Conservation (phyloP, 2,113 vertebrate species). For the Ciconia boyciana region DNA sequence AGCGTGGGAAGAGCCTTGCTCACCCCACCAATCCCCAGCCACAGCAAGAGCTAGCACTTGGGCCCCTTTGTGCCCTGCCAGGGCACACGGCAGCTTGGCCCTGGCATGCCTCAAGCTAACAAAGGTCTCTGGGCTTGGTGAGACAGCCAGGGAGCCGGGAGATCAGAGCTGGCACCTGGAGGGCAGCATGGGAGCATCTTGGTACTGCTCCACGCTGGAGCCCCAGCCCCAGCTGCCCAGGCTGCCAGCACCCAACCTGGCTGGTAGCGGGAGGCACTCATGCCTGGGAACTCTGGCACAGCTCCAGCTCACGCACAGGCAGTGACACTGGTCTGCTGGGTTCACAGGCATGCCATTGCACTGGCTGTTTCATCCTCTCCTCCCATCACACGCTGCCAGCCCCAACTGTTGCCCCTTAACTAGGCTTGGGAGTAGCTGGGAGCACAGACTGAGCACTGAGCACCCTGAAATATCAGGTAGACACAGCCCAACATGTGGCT, state of each 20-base stretch:
- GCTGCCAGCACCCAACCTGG: not conserved
- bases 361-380: not conserved
- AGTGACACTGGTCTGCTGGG: not conserved
- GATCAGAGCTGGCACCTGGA: not conserved
- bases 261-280: not conserved
- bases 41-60: not conserved
- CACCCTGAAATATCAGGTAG: not conserved
- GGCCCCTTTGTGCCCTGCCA: not conserved
- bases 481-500: not conserved
- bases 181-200: not conserved
- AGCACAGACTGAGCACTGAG: not conserved
- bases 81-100: not conserved
- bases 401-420: not conserved
- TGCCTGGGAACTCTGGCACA: not conserved
- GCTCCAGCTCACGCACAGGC: not conserved
- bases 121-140: not conserved
- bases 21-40: not conserved
- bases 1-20: not conserved
- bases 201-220: not conserved
- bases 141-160: not conserved
- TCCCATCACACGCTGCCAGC: not conserved
- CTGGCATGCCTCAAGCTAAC: not conserved
- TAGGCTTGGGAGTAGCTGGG: not conserved
- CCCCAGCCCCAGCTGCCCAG: not conserved
- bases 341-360: no score